Base-by-base conservation (phyloP, 2,797 vertebrate species). In the Channallabes apus region DNA sequence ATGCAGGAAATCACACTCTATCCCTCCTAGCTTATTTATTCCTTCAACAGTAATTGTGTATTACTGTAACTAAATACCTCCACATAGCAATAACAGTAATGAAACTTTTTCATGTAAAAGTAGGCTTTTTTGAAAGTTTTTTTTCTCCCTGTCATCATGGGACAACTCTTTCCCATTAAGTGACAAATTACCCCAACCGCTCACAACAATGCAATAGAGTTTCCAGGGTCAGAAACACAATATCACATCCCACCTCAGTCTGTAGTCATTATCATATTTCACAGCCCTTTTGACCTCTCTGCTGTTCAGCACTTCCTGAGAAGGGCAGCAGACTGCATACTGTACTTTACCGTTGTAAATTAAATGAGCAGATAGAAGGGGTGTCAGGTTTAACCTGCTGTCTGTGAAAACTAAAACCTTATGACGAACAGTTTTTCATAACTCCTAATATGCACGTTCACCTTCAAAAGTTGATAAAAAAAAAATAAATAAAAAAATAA, bases 181-280 rank as follows among this genome's bases (percentile, higher is more conserved):
- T 51, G 58, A 79, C 22, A 76, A 82, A 68, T 85, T 82, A 67
- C 72, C 51, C 41, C 22, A 12, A 51, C 15, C 69, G 6, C n/a
- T 29, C 51, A 68, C 62, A 87, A 62, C 51, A 41, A 87, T 56
- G 17, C 82, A 59, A 29, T 54, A 82, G 12, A n/a, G 59, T 54
- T 64, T 80, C 76, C 84, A 87, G 51, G 82, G 59, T 80, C 64
- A 69, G 64, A 83, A 54, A 73, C 75, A 82, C 78, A 75, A 73
- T 58, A 32, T 65, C 29, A 87, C 62, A 88, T 86, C 79, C 71
- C 85, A 73, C 82, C 64, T 78, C 72, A 27, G 35, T 75, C 84
- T 51, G 65, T 73, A 82, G 75, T 56, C 73, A 88, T 90, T 78
- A 78, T 87, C 83, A 87, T 80, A 85, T 92, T 91, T 92, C 79